phyloP scores from a whole-genome alignment of 1,140 invertebrate species.

The Drosophila insularis region DNA sequence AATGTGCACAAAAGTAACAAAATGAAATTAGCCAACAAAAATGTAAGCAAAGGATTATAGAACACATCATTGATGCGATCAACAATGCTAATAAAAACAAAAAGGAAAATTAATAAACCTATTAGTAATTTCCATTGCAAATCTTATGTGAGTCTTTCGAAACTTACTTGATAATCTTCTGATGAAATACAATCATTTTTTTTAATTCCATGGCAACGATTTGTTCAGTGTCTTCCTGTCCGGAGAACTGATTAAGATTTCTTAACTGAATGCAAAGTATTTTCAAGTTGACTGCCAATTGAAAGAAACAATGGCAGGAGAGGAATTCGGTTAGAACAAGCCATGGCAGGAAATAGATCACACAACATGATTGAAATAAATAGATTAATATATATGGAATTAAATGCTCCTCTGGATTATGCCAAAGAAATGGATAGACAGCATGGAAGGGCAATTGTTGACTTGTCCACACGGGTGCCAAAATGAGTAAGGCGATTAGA shows the following conservation, averaged over 20 bases:
- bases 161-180: conserved; percentile 40
- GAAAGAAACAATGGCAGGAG: conserved; percentile 19
- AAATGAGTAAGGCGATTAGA: conserved; percentile 21
- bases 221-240: background rate
- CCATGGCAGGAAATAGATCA: conserved; percentile 21
- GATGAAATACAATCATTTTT: conserved; percentile 29
- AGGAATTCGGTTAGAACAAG: conserved; percentile 18
- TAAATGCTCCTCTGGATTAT: conserved; percentile 35
- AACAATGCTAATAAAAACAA: conserved; percentile 25
- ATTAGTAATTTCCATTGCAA: too few species aligned
- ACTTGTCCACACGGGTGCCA: conserved; percentile 32
- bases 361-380: conserved; percentile 2
- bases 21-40: conserved; percentile 41
- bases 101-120: too few species aligned
- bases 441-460: conserved; percentile 47
- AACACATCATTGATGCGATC: conserved; percentile 46
- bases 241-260: background rate
- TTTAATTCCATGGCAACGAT: conserved; percentile 14
- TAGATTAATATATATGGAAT: conserved; percentile 21
- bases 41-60: conserved; percentile 36
- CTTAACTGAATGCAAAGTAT: conserved; percentile 41
- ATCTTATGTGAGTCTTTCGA: too few species aligned
- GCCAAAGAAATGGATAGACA: conserved; percentile 34
- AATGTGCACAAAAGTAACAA: conserved; percentile 51
- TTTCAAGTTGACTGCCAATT: conserved; percentile 31